Conservation (phyloP, 2,888 invertebrate genomes). For the Trachelus tabidus region DNA sequence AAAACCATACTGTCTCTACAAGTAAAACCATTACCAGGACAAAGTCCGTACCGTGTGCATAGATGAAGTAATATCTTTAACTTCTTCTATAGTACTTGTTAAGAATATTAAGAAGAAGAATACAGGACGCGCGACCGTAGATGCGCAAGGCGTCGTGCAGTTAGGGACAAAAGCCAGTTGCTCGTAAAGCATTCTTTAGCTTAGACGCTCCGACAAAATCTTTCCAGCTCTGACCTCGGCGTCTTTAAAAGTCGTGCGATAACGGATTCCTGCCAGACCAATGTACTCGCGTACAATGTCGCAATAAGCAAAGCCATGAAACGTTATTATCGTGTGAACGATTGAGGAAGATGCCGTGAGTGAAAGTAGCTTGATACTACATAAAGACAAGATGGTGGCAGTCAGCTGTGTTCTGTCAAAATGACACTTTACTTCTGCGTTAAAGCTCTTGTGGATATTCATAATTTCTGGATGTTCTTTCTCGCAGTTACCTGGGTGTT, state of each 20-base stretch:
- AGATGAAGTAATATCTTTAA: neutral
- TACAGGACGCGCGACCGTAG: neutral
- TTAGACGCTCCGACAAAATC: neutral
- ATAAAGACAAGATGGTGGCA: slow-evolving; percentile 35
- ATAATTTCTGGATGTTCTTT: neutral
- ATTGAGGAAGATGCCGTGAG: neutral
- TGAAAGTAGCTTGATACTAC: neutral
- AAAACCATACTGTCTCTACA: neutral
- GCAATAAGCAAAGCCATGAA: neutral
- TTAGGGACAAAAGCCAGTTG: neutral
- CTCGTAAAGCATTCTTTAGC: neutral
- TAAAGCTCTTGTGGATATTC: neutral
- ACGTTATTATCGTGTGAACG: neutral
- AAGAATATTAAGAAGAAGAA: neutral
- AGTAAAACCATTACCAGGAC: neutral
- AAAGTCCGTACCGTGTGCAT: neutral
- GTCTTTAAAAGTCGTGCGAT: neutral
- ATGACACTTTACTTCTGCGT: slow-evolving; percentile 24
- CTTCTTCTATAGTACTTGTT: neutral
- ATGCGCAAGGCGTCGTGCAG: neutral
- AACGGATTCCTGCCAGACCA: neutral
- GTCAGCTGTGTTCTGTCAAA: slow-evolving; percentile 50
- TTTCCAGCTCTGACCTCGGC: neutral
- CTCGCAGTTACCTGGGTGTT: neutral
- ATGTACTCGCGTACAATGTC: neutral